Percentiles rank a stretch among this genome's conserved stretches.
phyloP scores from a whole-genome alignment of 2,113 vertebrate species.

The Melospiza georgiana region DNA sequence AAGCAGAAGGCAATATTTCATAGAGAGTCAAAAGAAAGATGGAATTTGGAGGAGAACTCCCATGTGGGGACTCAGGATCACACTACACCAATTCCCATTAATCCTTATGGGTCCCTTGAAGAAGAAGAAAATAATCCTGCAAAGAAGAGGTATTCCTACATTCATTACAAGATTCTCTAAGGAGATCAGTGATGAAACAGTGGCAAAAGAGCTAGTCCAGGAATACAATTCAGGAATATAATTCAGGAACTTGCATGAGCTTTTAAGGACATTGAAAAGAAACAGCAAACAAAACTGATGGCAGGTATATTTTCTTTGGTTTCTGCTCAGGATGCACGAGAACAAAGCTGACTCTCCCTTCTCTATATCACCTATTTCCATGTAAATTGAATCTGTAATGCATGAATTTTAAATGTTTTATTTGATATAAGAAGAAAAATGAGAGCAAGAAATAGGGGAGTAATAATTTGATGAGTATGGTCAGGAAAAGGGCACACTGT shows the following conservation, averaged over 20 bases:
- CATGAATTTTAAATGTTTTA: background rate
- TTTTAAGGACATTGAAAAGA: background rate
- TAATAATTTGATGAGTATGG: background rate
- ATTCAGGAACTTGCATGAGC: background rate
- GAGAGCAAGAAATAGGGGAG: background rate
- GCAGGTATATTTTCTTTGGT: background rate
- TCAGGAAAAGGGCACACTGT: fast-evolving
- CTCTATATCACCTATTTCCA: background rate
- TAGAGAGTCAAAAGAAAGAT: background rate
- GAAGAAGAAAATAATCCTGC: background rate
- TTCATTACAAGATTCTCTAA: background rate
- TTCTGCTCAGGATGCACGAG: background rate
- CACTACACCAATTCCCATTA: background rate
- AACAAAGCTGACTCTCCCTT: background rate
- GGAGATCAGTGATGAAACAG: background rate
- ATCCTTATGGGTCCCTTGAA: background rate
- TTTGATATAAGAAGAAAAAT: background rate
- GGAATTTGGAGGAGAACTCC: background rate
- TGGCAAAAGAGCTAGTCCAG: background rate
- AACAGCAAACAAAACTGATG: background rate
- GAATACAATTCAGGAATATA: background rate
- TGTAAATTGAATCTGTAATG: background rate
- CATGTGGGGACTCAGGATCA: too few relatives aligned
- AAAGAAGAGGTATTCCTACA: background rate
- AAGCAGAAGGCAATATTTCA: background rate